Evolutionary conservation across 2,888 invertebrate species (phyloP).

Genomic region (Lottia scabra): DNA sequence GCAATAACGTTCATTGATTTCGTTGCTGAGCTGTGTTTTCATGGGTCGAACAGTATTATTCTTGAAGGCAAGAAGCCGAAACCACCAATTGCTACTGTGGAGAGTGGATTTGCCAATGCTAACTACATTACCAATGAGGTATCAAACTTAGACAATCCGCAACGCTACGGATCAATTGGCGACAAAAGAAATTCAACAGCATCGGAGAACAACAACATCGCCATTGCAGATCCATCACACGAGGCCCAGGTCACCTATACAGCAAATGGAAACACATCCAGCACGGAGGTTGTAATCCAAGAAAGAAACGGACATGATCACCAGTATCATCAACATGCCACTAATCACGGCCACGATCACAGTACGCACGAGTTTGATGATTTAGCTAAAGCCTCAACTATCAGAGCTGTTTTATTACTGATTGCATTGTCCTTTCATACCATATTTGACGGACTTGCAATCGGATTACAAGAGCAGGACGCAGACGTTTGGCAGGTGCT

Average conservation of each 20-base stretch:
- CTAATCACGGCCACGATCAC: too few species aligned
- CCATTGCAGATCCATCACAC: not conserved
- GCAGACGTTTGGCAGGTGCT: slow-evolving; percentile 57
- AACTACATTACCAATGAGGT: too few species aligned
- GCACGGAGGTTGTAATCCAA: not conserved
- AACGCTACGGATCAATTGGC: not conserved
- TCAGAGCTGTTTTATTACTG: slow-evolving; percentile 71
- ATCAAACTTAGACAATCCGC: not conserved
- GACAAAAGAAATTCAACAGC: not conserved
- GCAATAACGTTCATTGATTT: slow-evolving; percentile 56
- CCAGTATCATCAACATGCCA: too few species aligned
- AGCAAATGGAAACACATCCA: not conserved
- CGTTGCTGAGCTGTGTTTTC: not conserved
- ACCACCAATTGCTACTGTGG: not conserved
- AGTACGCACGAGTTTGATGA: not conserved
- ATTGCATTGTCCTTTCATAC: slow-evolving; percentile 73
- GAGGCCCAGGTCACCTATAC: not conserved
- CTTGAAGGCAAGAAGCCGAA: not conserved
- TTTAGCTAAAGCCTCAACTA: not conserved
- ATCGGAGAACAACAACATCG: not conserved
- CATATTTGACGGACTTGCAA: slow-evolving; percentile 74
- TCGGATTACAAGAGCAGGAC: slow-evolving; percentile 70
- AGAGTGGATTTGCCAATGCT: not conserved
- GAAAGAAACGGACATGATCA: not conserved
- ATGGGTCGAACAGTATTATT: not conserved